phyloP scores from a whole-genome alignment of 2,113 vertebrate genomes.

The Poecile atricapillus region DNA sequence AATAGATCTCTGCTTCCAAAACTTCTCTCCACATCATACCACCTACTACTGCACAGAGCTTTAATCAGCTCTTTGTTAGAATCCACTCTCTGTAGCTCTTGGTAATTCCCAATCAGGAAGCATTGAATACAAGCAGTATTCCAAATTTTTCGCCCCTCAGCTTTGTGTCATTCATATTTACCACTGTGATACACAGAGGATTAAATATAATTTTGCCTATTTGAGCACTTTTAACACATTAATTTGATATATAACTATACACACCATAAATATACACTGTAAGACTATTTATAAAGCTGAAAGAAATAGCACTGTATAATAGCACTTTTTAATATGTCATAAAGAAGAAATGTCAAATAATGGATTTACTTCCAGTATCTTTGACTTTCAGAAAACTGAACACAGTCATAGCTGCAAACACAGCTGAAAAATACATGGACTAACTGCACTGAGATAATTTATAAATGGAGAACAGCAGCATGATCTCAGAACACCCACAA shows the following conservation, averaged over 20 bases:
- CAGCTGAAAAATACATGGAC: not conserved
- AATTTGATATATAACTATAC: not conserved
- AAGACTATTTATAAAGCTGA: not conserved
- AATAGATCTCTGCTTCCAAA: not conserved
- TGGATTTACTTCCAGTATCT: not conserved
- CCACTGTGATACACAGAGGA: not conserved
- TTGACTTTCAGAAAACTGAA: not conserved
- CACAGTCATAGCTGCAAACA: not conserved
- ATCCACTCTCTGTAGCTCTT: not conserved
- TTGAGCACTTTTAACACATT: not conserved
- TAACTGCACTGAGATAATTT: not conserved
- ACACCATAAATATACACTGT: not conserved
- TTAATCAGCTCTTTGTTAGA: not conserved
- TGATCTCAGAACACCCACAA: not conserved
- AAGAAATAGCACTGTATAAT: not conserved
- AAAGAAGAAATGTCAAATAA: not conserved
- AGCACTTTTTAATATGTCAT: not conserved
- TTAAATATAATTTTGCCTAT: not conserved
- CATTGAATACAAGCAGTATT: not conserved
- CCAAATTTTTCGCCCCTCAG: not conserved
- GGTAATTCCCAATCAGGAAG: not conserved
- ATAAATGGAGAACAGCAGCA: not conserved
- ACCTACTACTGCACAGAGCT: rapidly evolving
- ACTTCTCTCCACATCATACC: not conserved
- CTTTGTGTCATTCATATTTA: not conserved